Conservation (phyloP, 2,888 invertebrate species). For the Eulithis testata region DNA sequence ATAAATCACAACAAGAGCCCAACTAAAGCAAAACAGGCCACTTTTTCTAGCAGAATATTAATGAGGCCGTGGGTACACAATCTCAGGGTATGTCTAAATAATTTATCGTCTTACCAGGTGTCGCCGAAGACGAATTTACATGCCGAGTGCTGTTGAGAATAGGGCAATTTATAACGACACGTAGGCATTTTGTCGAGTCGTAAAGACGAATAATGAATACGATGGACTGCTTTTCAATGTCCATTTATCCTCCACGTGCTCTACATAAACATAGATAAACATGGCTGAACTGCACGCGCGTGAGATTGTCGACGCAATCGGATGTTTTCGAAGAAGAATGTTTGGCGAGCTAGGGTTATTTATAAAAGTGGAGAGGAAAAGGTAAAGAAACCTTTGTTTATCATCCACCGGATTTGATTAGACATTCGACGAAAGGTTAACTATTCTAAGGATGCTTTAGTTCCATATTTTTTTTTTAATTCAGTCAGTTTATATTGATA, state of each 20-base stretch:
- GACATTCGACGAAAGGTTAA: too few species aligned
- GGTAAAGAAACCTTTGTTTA: neutral
- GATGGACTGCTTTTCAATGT: slow-evolving; percentile 22
- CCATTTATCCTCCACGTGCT: slow-evolving; percentile 25
- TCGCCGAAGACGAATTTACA: slow-evolving; percentile 50
- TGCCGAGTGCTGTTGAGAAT: slow-evolving; percentile 33
- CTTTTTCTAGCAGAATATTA: slow-evolving; percentile 60
- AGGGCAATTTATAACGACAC: slow-evolving; percentile 35
- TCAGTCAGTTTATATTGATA: too few species aligned
- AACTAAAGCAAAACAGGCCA: slow-evolving; percentile 37
- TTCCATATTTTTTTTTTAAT: too few species aligned
- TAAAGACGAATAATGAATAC: slow-evolving; percentile 33
- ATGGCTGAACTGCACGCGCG: slow-evolving; percentile 13
- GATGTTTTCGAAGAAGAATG: slow-evolving; percentile 5
- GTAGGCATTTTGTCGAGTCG: slow-evolving; percentile 31
- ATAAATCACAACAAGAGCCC: slow-evolving; percentile 29
- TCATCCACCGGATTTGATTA: too few species aligned
- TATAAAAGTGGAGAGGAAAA: neutral
- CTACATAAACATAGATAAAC: slow-evolving; percentile 17
- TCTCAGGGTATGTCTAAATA: slow-evolving; percentile 59
- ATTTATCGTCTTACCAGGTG: slow-evolving; percentile 58
- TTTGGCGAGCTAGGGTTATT: neutral
- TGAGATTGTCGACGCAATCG: slow-evolving; percentile 6
- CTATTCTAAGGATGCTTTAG: too few species aligned
- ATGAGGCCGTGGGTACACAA: slow-evolving; percentile 55